Base-by-base conservation (phyloP, 2,797 vertebrate species). In the Cheirogaleus major region DNA sequence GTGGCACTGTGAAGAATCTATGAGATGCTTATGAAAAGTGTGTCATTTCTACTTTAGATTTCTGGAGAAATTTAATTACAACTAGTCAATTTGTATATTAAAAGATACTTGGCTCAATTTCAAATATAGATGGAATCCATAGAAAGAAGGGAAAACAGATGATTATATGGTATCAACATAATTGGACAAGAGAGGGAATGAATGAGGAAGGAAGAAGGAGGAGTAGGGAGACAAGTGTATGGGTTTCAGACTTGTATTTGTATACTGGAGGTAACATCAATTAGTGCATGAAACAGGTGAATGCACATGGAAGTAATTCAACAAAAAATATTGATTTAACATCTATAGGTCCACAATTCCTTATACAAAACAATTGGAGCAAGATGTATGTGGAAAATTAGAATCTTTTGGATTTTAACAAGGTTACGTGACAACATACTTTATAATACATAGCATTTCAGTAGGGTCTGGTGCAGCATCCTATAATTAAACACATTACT, bases 11-110 rank as follows among this genome's bases (percentile, higher is more conserved):
- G 35, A 95, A 18, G 30, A 97, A 94, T 97, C 78, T 97, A 82
- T 93, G 88, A 89, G 8, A 96, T 96, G 32, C 73, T 98, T 84
- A 95, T 83, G 38, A 52, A 98, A 98, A 98, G 96, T 95, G 50
- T 80, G 85, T 86, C 52, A 67, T 90, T 95, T 92, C 23, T 97
- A 69, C 50, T 96, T 98, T 43, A 97, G 9, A 76, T 94, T 96
- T 18, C 32, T 67, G 9, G n/a, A 86, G 91, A 75, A 83, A 89
- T 59, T 84, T 97, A 97, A 97, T 97, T 92, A 65, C 45, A 98
- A 15, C 14, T n/a, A 88, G 96, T 96, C 43, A 95, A 96, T 88
- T 38, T 80, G 17, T 82, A 84, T 50, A 75, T 55, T 88, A 52
- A 76, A 98, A 90, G 80, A 93, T 69, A 89, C 20, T 63, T 72